Evolutionary conservation across 2,888 invertebrate species (phyloP).

Genomic region (Cynaeus angustus): DNA sequence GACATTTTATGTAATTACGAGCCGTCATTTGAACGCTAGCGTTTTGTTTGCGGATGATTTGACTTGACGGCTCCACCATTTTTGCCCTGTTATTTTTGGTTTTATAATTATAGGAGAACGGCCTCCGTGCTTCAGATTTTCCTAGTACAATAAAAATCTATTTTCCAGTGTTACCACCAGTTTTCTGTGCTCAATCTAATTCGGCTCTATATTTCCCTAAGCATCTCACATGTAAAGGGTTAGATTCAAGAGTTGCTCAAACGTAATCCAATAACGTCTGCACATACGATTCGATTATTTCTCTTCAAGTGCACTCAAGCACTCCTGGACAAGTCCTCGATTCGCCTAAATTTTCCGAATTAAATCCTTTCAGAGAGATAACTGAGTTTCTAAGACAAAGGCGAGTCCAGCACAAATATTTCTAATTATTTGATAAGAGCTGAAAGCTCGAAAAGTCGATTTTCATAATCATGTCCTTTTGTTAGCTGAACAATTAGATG

Average conservation of each 20-base stretch:
- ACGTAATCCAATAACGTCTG: constrained; percentile 41
- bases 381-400: constrained; percentile 1
- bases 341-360: constrained; percentile 6
- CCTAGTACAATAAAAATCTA: too few species aligned
- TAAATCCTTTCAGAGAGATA: constrained; percentile 3
- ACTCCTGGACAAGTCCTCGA: constrained; percentile 2
- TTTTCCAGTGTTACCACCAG: too few species aligned
- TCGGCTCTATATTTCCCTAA: background rate
- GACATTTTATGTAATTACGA: too few species aligned
- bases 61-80: too few species aligned
- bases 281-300: constrained; percentile 33
- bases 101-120: too few species aligned
- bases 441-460: background rate
- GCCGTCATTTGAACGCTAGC: too few species aligned
- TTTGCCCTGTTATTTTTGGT: too few species aligned
- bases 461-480: constrained; percentile 21
- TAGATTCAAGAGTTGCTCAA: constrained; percentile 19
- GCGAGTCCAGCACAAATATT: constrained; percentile 11
- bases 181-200: too few species aligned
- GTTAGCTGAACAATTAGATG: background rate
- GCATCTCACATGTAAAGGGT: background rate
- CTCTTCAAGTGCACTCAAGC: constrained; percentile 29
- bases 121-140: too few species aligned
- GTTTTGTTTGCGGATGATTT: too few species aligned
- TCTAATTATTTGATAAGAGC: constrained; percentile 32